Percentiles rank a stretch among this genome's conserved stretches.
Conservation (phyloP, 2,888 invertebrate genomes). For the Gastrophysa polygoni region DNA sequence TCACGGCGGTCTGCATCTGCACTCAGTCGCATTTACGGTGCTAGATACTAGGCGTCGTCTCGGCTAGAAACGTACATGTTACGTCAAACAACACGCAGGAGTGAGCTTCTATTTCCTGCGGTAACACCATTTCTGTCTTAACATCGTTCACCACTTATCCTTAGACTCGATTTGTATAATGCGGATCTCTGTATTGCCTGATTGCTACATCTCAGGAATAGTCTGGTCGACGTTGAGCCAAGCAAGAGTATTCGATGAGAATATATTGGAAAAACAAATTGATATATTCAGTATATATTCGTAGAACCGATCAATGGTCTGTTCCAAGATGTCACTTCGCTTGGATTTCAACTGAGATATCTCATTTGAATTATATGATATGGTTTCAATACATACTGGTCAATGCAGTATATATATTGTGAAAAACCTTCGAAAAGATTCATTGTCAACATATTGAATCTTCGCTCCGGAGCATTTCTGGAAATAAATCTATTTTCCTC, state of each 20-base stretch:
- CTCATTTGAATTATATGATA: too few relatives aligned
- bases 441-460: too few relatives aligned
- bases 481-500: too few relatives aligned
- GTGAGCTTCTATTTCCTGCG: constrained; percentile 1
- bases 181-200: not conserved
- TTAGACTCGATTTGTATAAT: not conserved
- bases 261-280: too few relatives aligned
- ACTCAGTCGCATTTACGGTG: constrained; percentile 17
- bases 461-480: too few relatives aligned
- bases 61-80: not conserved
- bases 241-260: not conserved
- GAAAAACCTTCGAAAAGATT: too few relatives aligned
- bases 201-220: not conserved
- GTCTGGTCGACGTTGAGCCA: not conserved
- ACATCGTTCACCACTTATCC: constrained; percentile 1
- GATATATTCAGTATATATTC: too few relatives aligned
- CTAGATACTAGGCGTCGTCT: not conserved
- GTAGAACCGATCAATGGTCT: too few relatives aligned
- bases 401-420: too few relatives aligned
- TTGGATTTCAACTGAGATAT: too few relatives aligned
- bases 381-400: too few relatives aligned
- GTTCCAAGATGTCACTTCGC: too few relatives aligned
- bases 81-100: not conserved
- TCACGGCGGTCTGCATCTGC: constrained; percentile 16
- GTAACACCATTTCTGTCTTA: not conserved